Evolutionary conservation across 2,888 invertebrate species (phyloP), one percentile per base, ranked within the genome.

Genomic region (Gryllus longicercus): DNA sequence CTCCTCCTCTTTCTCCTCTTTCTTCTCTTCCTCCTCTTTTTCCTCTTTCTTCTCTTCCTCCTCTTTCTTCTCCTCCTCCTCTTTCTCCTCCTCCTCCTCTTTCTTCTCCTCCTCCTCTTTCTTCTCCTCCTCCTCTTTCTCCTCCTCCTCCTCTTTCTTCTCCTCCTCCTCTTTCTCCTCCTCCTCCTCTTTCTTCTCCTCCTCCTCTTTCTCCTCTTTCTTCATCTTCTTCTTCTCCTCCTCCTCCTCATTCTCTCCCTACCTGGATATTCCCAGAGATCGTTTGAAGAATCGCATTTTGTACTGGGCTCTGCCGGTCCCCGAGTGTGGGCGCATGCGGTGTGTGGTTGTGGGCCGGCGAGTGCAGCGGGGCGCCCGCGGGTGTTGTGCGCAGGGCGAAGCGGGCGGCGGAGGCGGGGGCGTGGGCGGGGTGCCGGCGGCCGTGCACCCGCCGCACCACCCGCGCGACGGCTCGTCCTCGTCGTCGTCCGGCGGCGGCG

Each of bases 381-480:
- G 21, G 74, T 74, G 74, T n/a, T 23, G 76, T 76, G 25, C 16
- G 14, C 63, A 63, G 63, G n/a, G 16, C n/a, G 63, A 63, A 63
- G 63, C 16, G 16, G 63, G 14, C 63, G n/a, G 75, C 83, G 80
- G 76, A 51, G 63, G 14, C 63, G n/a, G n/a, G 16, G 63, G 63
- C 14, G 63, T 14, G 14, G n/a, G 63, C 63, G 63, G 4, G 16
- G 21, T 51, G 12, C 76, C 76, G 12, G 51, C n/a, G 18, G 51
- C 50, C 16, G 51, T 76, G 12, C 79, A 75, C 21, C 76, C 75
- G n/a, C 75, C 77, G 14, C 81, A 81, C 75, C 81, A 81, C 75
- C 80, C 79, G 23, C 75, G 80, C 21, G 82, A 82, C 38, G 80
- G 82, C 4, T 82, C 82, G 10, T 79, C 50, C 38, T 51, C 80